Conservation (phyloP, 2,797 vertebrate genomes). For the Morelia viridis region DNA sequence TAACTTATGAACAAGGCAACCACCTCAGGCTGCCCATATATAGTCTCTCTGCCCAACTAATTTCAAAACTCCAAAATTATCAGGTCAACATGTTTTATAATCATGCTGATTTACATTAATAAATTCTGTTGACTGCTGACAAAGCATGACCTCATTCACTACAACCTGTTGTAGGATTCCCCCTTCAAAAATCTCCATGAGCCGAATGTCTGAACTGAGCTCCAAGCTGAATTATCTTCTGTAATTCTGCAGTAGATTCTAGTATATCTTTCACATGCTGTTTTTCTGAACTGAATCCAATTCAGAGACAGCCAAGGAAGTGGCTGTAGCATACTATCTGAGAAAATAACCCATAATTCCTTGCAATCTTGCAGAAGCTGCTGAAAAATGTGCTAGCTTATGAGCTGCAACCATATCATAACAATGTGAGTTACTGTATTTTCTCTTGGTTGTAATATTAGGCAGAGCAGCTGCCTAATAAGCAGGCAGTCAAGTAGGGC, state of each 20-base stretch:
- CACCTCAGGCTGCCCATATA: constrained; percentile 6
- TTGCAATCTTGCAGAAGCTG: not conserved
- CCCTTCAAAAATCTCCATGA: not conserved
- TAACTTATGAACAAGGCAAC: not conserved
- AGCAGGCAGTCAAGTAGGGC: not conserved
- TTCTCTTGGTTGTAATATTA: not conserved
- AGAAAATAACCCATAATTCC: not conserved
- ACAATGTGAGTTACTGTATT: not conserved
- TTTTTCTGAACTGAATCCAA: not conserved
- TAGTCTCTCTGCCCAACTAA: constrained; percentile 34
- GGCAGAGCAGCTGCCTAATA: too few relatives aligned
- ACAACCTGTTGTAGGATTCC: not conserved
- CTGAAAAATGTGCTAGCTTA: not conserved
- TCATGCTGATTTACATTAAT: constrained; percentile 51
- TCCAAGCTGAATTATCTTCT: not conserved
- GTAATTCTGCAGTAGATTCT: not conserved
- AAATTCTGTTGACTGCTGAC: not conserved
- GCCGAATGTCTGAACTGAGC: not conserved
- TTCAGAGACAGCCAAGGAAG: not conserved
- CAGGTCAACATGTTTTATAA: constrained; percentile 53
- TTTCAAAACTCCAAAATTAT: constrained; percentile 43
- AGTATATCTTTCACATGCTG: not conserved
- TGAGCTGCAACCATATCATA: not conserved
- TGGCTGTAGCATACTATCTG: not conserved
- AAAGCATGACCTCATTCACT: not conserved